Conservation (phyloP, 2,113 vertebrate genomes). For the Spermophilus dauricus region DNA sequence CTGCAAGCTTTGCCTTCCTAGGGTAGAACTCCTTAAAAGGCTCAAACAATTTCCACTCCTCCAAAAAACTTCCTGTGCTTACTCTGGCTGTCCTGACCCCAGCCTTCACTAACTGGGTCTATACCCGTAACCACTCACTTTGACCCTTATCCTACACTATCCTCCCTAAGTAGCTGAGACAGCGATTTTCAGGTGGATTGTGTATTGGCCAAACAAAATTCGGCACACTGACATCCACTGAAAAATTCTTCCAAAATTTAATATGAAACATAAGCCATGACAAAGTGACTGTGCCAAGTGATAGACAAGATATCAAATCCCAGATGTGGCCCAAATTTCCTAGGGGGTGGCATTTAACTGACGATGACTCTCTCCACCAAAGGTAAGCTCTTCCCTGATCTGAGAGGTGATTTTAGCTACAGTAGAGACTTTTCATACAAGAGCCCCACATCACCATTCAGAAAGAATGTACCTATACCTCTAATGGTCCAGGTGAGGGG, state of each 20-base stretch:
- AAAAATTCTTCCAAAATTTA: conserved; percentile 43
- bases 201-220: background rate
- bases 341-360: background rate
- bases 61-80: background rate
- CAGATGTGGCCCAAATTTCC: background rate
- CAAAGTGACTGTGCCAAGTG: background rate
- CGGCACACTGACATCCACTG: background rate
- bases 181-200: background rate
- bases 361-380: background rate
- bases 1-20: background rate
- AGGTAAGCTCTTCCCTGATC: background rate
- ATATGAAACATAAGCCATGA: conserved; percentile 29
- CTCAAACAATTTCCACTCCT: background rate
- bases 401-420: background rate
- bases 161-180: background rate
- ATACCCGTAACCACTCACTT: background rate
- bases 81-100: background rate
- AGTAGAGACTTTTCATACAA: background rate
- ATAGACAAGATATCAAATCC: conserved; percentile 6
- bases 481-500: background rate
- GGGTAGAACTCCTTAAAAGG: background rate
- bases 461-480: background rate
- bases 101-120: background rate
- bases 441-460: background rate
- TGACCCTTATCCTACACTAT: background rate